phyloP scores from a whole-genome alignment of 2,113 vertebrate species.

The Pseudonaja textilis region DNA sequence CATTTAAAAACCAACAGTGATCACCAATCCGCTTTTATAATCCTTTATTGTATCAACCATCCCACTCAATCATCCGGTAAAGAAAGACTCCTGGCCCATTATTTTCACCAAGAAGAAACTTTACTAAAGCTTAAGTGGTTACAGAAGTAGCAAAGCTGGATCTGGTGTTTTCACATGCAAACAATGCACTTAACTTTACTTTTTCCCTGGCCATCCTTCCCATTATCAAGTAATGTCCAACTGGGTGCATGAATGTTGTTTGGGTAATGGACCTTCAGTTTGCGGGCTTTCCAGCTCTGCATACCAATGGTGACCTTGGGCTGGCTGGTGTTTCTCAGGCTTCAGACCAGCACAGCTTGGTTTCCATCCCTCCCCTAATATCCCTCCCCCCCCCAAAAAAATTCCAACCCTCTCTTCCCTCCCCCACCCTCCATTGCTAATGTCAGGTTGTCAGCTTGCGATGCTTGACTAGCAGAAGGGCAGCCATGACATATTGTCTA shows the following conservation, averaged over 20 bases:
- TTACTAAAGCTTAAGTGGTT: background rate
- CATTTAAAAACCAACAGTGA: background rate
- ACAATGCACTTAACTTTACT: background rate
- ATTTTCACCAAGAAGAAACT: background rate
- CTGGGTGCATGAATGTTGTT: background rate
- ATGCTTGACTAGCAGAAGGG: background rate
- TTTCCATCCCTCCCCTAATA: background rate
- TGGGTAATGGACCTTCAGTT: background rate
- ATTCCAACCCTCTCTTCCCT: background rate
- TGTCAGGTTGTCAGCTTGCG: background rate
- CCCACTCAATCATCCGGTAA: background rate
- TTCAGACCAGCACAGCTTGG: background rate
- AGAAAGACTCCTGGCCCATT: background rate
- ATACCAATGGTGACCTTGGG: background rate
- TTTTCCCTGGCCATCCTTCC: background rate
- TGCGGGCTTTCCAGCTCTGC: background rate
- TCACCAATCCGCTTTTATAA: background rate
- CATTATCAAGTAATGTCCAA: background rate
- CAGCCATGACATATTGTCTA: background rate
- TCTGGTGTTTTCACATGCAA: background rate
- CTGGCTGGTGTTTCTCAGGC: background rate
- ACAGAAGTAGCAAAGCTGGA: background rate
- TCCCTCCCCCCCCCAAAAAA: too few relatives aligned
- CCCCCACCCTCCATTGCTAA: background rate
- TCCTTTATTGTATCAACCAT: background rate